Evolutionary conservation across 2,888 invertebrate genomes (phyloP).

Genomic region (Tenthredo distinguenda): DNA sequence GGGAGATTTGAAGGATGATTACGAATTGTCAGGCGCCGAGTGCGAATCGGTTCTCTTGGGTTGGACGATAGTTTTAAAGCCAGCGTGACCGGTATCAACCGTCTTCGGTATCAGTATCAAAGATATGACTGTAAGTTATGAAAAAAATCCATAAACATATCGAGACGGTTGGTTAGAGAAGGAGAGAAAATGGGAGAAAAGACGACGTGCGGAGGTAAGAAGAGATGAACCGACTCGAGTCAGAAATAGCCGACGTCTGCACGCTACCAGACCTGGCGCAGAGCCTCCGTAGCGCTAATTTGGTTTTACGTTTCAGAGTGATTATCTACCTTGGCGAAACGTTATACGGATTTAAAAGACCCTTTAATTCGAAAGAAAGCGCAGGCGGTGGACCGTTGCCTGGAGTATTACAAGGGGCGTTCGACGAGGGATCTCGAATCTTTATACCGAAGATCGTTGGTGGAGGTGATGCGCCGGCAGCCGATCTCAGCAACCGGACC

Average conservation of each 20-base stretch:
- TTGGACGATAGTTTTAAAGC: slow-evolving; percentile 35
- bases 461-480: slow-evolving; percentile 54
- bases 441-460: slow-evolving; percentile 53
- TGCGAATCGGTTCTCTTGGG: not conserved
- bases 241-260: slow-evolving; percentile 31
- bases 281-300: slow-evolving; percentile 64
- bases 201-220: slow-evolving; percentile 26
- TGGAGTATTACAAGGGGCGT: slow-evolving; percentile 32
- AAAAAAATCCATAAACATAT: slow-evolving; percentile 40
- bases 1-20: not conserved
- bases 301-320: slow-evolving; percentile 70
- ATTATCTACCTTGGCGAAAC: slow-evolving; percentile 67
- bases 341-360: slow-evolving; percentile 68
- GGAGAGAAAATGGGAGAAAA: not conserved
- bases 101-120: slow-evolving; percentile 28
- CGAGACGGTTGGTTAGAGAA: not conserved
- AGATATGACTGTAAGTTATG: slow-evolving; percentile 39
- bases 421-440: slow-evolving; percentile 52
- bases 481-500: slow-evolving; percentile 59
- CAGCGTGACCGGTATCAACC: not conserved
- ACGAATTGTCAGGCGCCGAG: not conserved
- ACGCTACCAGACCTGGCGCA: slow-evolving; percentile 52
- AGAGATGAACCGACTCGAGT: slow-evolving; percentile 33
- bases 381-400: slow-evolving; percentile 42
- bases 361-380: slow-evolving; percentile 71